Conservation (phyloP, 2,113 vertebrate genomes). For the Grammomys surdaster region DNA sequence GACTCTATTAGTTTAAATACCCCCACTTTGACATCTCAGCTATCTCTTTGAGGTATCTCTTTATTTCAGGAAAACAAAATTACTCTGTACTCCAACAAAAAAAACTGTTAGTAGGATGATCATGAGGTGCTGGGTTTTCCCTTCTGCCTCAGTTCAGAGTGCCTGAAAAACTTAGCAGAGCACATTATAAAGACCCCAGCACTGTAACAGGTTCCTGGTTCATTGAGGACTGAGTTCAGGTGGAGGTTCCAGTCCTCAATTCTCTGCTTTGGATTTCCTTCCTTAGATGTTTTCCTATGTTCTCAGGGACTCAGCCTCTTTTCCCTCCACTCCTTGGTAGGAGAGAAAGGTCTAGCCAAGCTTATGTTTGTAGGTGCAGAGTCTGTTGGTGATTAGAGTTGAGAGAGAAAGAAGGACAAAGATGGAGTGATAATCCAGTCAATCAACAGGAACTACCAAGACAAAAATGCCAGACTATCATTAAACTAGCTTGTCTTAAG, state of each 20-base stretch:
- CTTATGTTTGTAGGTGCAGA: not conserved
- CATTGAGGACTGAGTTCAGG: not conserved
- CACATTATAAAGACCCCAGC: not conserved
- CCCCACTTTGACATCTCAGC: conserved; percentile 41
- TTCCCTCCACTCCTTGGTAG: not conserved
- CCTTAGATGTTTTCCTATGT: not conserved
- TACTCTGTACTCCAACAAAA: not conserved
- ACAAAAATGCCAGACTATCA: conserved; percentile 34
- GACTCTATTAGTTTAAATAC: not conserved
- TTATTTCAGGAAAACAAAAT: conserved; percentile 30
- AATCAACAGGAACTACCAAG: not conserved
- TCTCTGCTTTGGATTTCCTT: not conserved
- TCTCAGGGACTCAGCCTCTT: not conserved
- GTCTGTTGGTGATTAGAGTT: not conserved
- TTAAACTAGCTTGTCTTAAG: conserved; percentile 8
- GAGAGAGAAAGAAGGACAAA: not conserved
- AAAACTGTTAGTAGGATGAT: not conserved
- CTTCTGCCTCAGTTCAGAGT: not conserved
- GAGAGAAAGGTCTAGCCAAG: not conserved
- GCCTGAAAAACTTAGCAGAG: not conserved
- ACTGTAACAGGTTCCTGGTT: not conserved
- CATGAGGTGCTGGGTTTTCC: not conserved
- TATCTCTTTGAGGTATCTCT: conserved; percentile 19
- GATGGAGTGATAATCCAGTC: not conserved
- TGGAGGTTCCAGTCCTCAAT: not conserved